Percentiles rank a stretch among this genome's conserved stretches.
These are phyloP conservation scores for Uloborus plumipes DNA, from an alignment of 2,888 invertebrate genomes.

Conservation along the genomic window DNA sequence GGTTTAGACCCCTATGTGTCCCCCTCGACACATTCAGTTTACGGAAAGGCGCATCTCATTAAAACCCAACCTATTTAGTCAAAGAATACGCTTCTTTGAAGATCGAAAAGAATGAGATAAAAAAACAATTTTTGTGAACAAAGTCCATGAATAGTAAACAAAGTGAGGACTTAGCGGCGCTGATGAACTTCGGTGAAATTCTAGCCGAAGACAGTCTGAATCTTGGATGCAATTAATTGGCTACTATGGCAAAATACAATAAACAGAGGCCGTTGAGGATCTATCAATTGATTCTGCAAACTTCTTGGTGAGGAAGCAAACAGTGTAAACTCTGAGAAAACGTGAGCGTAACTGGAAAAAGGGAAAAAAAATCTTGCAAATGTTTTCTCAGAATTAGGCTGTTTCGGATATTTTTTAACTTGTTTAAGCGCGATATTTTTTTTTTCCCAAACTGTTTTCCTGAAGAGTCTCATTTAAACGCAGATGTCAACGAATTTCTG, in stretches of 20 bases:
- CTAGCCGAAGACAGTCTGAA: conserved; percentile 9
- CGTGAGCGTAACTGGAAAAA: conserved; percentile 13
- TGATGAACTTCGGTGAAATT: conserved; percentile 43
- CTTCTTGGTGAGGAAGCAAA: conserved; percentile 39
- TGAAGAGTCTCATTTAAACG: neutral
- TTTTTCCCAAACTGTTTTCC: neutral
- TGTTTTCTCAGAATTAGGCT: conserved; percentile 31
- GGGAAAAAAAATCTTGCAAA: conserved; percentile 28
- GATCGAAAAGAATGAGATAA: no score
- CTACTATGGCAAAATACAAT: conserved; percentile 50
- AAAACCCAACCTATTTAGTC: no score
- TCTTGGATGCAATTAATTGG: conserved; percentile 48
- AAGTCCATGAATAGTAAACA: no score
- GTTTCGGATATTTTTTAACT: conserved; percentile 24
- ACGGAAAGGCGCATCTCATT: neutral
- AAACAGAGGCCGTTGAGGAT: conserved; percentile 33
- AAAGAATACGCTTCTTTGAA: no score
- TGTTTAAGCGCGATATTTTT: conserved; percentile 29
- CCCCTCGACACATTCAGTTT: no score
- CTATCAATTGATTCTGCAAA: conserved; percentile 49
- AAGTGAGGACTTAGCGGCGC: neutral
- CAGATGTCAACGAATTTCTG: conserved; percentile 10
- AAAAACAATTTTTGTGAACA: no score
- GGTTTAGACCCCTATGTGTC: no score
- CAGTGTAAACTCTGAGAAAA: conserved; percentile 7